Evolutionary conservation across 2,888 invertebrate species (phyloP).

Genomic region (Ectemnius lituratus): DNA sequence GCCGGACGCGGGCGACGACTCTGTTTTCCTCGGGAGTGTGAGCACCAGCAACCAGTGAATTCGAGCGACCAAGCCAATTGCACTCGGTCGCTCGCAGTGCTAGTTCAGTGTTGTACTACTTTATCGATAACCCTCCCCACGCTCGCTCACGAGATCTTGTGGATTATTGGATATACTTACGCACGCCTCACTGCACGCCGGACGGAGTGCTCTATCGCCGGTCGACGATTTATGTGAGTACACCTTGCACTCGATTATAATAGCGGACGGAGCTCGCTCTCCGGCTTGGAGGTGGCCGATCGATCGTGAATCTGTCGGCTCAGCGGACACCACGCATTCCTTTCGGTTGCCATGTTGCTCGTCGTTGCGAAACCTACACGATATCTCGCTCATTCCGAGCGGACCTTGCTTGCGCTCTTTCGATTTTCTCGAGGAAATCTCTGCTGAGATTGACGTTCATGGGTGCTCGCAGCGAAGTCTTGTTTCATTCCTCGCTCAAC

Average conservation of each 20-base stretch:
- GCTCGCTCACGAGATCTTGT: slow-evolving; percentile 41
- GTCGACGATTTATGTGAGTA: slow-evolving; percentile 44
- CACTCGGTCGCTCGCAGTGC: slow-evolving; percentile 41
- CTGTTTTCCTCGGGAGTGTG: slow-evolving; percentile 35
- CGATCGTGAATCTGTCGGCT: slow-evolving; percentile 30
- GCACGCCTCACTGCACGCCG: slow-evolving; percentile 32
- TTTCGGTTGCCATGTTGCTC: slow-evolving; percentile 38
- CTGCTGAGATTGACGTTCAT: no score
- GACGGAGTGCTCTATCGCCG: slow-evolving; percentile 43
- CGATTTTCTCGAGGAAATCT: no score
- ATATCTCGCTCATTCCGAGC: no score
- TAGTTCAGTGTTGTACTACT: slow-evolving; percentile 59
- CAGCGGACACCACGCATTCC: slow-evolving; percentile 14
- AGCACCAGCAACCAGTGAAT: slow-evolving; percentile 54
- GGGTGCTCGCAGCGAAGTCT: no score
- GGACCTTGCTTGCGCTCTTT: no score
- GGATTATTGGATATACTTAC: slow-evolving; percentile 70
- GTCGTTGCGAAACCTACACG: slow-evolving; percentile 9
- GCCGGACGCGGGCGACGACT: slow-evolving; percentile 42
- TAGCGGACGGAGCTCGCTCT: no score
- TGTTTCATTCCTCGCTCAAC: no score
- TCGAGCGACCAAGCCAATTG: slow-evolving; percentile 40
- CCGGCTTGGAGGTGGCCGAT: slow-evolving; percentile 13
- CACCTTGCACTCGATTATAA: no score
- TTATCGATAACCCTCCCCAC: not conserved